Percentiles rank a stretch among this genome's conserved stretches.
Evolutionary conservation across 2,888 invertebrate species (phyloP).

Genomic region (Dysmachus trigonus): DNA sequence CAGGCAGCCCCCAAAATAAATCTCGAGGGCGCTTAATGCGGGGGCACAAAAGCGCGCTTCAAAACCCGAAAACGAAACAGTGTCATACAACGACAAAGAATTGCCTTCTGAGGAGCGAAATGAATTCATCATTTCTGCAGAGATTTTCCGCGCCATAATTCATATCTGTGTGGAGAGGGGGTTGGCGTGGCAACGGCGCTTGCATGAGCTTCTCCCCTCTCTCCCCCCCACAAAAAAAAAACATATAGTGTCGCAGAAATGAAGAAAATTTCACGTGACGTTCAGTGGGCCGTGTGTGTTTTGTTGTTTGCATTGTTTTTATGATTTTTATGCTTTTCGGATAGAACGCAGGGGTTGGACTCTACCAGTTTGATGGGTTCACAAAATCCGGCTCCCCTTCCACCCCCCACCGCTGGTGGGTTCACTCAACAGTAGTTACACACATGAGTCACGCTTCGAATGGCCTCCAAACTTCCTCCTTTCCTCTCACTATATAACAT

Average conservation of each 20-base stretch:
- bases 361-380: neutral
- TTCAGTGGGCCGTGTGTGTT: neutral
- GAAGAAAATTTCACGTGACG: slow-evolving; percentile 8
- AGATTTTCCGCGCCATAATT: slow-evolving; percentile 39
- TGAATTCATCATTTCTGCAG: slow-evolving; percentile 37
- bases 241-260: neutral
- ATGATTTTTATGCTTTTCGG: neutral
- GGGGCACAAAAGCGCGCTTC: neutral
- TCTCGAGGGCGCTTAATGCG: slow-evolving; percentile 2
- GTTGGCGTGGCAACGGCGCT: neutral
- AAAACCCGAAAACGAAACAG: slow-evolving; percentile 18
- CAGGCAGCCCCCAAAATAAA: neutral
- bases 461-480: neutral
- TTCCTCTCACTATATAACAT: neutral
- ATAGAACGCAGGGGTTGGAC: neutral
- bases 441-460: slow-evolving; percentile 21
- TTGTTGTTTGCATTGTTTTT: neutral
- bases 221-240: neutral
- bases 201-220: neutral
- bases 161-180: neutral
- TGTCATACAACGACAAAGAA: slow-evolving; percentile 19
- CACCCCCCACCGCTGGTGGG: neutral
- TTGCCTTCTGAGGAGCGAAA: slow-evolving; percentile 1
- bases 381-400: neutral
- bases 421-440: neutral